Base-by-base conservation (phyloP, 2,113 vertebrate species). In the Pterocles orientalis region DNA sequence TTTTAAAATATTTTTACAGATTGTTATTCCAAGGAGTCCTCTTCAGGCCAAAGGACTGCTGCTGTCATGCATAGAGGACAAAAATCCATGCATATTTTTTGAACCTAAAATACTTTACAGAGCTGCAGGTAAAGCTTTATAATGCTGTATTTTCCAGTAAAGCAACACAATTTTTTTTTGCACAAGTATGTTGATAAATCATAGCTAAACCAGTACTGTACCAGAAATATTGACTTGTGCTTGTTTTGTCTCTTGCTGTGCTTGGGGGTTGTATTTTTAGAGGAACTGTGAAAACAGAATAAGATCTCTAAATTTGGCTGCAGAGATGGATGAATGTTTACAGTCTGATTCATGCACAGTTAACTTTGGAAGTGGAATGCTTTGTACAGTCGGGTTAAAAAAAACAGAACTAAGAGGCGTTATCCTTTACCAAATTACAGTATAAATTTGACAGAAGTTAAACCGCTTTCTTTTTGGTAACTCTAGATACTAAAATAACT, bases 91-190 rank as follows among this genome's bases (percentile, higher is more conserved):
- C 93, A 99, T 99, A 97, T 99, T 99, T 98, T 99, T 99, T 97
- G 99, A 99, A 97, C 99, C 99, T 95, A 99, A 99, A 98, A 99
- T 99, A 98, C 98, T 99, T 88, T 99, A 99, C 96, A 98, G 99
- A 98, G 99, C 99, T 97, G 99, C 99, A 99, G 99, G 99, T 99
- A 98, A 99, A 73, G 18, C 24, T 77, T 94, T 88, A 25, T 89
- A 73, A 73, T 93, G 56, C 31, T 84, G 19, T 64, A 13, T 80
- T 53, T 84, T 73, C 24, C 41, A 91, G 7, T 72, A 76, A 82
- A 69, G 18, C 12, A 25, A 18, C 2, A 7, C 8, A 36, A 36
- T 14, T 10, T 12, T 50, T 24, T 21, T 78, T 31, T 36, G 3
- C 16, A 5, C 3, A 9, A 48, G 1, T 18, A 14, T 64, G 3